Conservation (phyloP, 2,888 invertebrate genomes). For the Dynastes maya region DNA sequence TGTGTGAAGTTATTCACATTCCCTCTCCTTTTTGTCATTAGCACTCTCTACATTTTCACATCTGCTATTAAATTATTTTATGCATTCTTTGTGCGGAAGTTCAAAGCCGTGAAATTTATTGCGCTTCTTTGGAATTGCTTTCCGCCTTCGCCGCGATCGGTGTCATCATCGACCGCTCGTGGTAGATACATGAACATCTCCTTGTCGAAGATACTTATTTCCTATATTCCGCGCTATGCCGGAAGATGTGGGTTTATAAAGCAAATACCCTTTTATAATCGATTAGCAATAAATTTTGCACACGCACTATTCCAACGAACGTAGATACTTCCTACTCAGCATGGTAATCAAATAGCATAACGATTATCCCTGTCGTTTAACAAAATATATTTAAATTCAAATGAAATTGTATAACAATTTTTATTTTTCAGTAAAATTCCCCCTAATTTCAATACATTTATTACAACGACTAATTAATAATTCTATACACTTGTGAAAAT, state of each 20-base stretch:
- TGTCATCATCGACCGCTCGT: background rate
- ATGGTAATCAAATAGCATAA: no score
- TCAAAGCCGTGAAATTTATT: slow-evolving; percentile 45
- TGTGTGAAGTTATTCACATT: slow-evolving; percentile 45
- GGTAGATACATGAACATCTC: slow-evolving; percentile 15
- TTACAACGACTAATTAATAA: no score
- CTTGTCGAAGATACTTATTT: slow-evolving; percentile 20
- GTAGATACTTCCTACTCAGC: background rate
- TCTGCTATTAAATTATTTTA: slow-evolving; percentile 50
- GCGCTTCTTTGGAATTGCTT: slow-evolving; percentile 36
- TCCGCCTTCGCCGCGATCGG: slow-evolving; percentile 1
- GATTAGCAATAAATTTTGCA: slow-evolving; percentile 17
- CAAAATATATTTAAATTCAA: no score
- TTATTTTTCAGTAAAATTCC: no score
- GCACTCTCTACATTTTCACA: slow-evolving; percentile 46
- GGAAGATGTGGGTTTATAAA: slow-evolving; percentile 14
- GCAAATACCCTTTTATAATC: slow-evolving; percentile 27
- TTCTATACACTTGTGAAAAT: no score
- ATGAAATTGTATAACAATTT: no score
- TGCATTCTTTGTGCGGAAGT: slow-evolving; percentile 39
- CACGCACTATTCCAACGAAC: slow-evolving; percentile 7
- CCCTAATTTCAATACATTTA: no score
- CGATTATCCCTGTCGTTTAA: no score
- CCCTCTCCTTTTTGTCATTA: slow-evolving; percentile 42
- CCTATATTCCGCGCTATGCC: background rate